Evolutionary conservation across 2,113 vertebrate genomes (phyloP).

Genomic region (Urocolius indicus): DNA sequence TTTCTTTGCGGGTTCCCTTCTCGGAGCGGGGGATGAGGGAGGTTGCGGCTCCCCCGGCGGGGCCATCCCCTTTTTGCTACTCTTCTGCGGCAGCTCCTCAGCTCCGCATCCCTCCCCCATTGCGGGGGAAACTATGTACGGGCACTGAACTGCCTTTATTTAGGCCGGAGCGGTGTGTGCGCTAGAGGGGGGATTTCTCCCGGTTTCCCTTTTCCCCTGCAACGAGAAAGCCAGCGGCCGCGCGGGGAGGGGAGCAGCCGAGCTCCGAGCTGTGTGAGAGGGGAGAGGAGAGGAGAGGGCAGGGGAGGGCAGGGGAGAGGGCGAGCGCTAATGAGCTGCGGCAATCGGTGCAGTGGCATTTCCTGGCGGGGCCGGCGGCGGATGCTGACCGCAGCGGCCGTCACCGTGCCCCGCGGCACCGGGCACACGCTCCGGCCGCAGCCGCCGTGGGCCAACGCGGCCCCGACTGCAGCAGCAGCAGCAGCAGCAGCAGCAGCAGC

Average conservation of each 20-base stretch:
- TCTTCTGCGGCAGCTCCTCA: background rate
- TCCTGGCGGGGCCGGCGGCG: background rate
- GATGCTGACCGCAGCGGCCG: background rate
- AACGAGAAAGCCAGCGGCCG: background rate
- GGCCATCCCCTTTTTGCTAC: background rate
- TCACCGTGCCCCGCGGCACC: background rate
- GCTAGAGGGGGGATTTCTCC: background rate
- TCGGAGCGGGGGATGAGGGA: too few relatives aligned
- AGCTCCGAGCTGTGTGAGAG: background rate
- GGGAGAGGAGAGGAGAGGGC: too few relatives aligned
- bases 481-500: background rate
- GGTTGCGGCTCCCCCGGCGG: too few relatives aligned
- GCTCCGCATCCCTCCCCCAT: rapidly evolving
- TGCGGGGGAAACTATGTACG: too few relatives aligned
- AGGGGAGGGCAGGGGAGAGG: too few relatives aligned
- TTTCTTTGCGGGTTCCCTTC: background rate
- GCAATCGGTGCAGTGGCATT: background rate
- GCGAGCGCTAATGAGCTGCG: background rate
- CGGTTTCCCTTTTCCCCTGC: background rate
- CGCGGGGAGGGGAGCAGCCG: background rate
- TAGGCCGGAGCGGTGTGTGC: background rate
- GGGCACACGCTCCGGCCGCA: background rate
- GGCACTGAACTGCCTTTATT: background rate
- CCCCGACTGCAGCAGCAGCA: background rate
- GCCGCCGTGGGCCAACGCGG: background rate